Percentiles rank a stretch among this genome's conserved stretches.
Conservation (phyloP, 2,797 vertebrate species). For the Alauda arvensis region DNA sequence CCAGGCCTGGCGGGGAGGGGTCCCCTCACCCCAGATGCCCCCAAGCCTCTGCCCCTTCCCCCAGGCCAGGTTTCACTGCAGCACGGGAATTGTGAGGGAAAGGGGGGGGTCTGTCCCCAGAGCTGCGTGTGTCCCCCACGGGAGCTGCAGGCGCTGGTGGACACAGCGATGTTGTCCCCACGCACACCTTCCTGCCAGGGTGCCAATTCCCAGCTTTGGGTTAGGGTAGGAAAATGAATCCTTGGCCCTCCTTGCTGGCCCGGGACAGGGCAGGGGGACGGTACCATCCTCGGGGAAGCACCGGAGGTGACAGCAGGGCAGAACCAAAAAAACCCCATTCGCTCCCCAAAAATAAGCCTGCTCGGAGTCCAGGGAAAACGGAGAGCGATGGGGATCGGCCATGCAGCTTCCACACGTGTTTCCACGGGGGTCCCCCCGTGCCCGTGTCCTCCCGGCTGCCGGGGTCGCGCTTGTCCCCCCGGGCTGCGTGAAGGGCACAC, state of each 20-base stretch:
- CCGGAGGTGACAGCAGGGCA: neutral
- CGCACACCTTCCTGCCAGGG: neutral
- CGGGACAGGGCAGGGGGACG: no score
- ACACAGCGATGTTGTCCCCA: no score
- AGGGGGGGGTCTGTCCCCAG: neutral
- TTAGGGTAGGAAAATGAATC: neutral
- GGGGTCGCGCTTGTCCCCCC: neutral
- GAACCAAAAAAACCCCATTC: neutral
- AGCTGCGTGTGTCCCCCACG: accelerated
- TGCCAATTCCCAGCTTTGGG: neutral
- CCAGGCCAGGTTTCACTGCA: neutral
- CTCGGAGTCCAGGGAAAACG: accelerated
- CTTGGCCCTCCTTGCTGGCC: neutral
- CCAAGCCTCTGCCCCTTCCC: neutral
- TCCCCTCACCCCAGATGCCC: neutral
- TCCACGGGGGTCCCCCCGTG: accelerated
- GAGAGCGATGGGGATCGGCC: no score
- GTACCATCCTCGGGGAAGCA: neutral
- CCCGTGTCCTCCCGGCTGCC: neutral
- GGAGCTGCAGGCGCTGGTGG: neutral
- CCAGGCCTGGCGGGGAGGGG: neutral
- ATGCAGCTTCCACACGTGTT: neutral
- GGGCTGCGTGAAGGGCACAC: neutral
- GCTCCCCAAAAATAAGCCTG: accelerated
- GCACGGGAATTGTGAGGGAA: neutral